phyloP scores from a whole-genome alignment of 2,113 vertebrate species.

The Ptilonorhynchus violaceus region DNA sequence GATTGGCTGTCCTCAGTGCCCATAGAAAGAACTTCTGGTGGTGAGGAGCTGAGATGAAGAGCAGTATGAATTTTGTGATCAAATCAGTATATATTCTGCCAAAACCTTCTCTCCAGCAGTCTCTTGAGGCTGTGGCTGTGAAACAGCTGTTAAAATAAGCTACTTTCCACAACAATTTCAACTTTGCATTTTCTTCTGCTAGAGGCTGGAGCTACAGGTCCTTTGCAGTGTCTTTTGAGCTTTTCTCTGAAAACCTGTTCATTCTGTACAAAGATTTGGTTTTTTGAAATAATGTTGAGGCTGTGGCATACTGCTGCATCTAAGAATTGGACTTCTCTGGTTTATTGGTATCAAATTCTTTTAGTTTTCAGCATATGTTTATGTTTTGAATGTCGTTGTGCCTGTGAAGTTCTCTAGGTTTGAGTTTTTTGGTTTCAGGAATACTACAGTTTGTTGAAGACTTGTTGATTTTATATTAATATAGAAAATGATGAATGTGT shows the following conservation, averaged over 20 bases:
- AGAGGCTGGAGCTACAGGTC: background rate
- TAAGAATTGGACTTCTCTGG: background rate
- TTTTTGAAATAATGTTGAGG: background rate
- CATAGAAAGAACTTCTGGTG: background rate
- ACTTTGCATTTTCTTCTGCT: background rate
- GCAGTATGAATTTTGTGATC: background rate
- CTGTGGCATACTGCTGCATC: background rate
- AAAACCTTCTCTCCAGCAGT: background rate
- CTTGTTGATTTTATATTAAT: background rate
- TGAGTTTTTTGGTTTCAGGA: background rate
- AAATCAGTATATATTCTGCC: background rate
- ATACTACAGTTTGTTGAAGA: background rate
- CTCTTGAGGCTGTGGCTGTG: background rate
- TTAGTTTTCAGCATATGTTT: background rate
- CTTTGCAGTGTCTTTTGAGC: background rate
- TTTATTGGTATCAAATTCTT: background rate
- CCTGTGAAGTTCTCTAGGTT: background rate
- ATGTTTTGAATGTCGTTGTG: background rate
- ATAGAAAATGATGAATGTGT: background rate
- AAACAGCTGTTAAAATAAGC: background rate
- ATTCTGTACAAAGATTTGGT: background rate
- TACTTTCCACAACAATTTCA: background rate
- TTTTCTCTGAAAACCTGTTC: background rate
- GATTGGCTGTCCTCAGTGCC: background rate
- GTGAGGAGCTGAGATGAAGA: background rate